phyloP scores from a whole-genome alignment of 2,113 vertebrate genomes.

The Mormyrus lacerda region DNA sequence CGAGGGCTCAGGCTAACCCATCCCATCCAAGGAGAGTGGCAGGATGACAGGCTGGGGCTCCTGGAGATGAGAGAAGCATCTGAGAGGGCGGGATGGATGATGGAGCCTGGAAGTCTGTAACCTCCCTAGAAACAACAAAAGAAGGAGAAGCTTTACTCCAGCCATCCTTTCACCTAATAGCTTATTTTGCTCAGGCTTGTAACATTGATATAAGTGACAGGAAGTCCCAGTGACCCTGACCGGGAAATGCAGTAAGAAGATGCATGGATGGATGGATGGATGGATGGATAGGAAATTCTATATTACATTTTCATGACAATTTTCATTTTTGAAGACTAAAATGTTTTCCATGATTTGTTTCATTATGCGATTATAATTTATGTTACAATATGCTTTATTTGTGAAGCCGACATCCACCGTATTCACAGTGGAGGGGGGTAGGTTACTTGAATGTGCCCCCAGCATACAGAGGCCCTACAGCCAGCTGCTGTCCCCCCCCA shows the following conservation, averaged over 20 bases:
- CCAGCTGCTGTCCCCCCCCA: not conserved
- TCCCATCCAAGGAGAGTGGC: slow-evolving; percentile 33
- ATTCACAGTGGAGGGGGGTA: not conserved
- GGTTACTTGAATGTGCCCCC: not conserved
- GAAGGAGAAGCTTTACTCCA: not conserved
- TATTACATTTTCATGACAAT: not conserved
- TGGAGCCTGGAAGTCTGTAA: slow-evolving; percentile 39
- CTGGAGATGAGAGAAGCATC: slow-evolving; percentile 32
- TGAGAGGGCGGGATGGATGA: slow-evolving; percentile 41
- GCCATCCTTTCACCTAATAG: not conserved
- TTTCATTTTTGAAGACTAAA: not conserved
- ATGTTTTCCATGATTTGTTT: not conserved
- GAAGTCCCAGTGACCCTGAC: not conserved
- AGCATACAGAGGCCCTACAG: not conserved
- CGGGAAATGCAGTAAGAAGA: not conserved
- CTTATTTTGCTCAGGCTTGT: not conserved
- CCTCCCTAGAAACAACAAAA: slow-evolving; percentile 17
- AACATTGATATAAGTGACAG: not conserved
- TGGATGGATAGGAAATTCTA: not conserved
- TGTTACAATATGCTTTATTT: not conserved
- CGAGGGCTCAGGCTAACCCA: not conserved
- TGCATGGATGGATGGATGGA: not conserved
- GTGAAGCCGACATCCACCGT: not conserved
- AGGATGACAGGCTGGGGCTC: slow-evolving; percentile 15
- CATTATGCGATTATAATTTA: not conserved